A percentile compares a stretch with the other conserved stretches of the same genome.
phyloP scores from a whole-genome alignment of 2,888 invertebrate species.

The Shargacucullia verbasci region DNA sequence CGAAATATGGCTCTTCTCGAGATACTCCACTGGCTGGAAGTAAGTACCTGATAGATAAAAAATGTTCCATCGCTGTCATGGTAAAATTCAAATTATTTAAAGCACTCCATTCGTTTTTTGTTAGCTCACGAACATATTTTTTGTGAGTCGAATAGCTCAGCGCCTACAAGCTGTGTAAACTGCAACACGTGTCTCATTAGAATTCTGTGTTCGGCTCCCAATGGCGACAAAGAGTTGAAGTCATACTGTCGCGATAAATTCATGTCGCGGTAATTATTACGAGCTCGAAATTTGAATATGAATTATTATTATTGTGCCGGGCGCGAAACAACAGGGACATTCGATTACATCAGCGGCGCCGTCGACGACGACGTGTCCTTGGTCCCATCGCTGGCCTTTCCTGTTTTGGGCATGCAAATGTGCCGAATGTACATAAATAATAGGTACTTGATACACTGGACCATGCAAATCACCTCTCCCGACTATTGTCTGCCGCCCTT shows the following conservation, averaged over 20 bases:
- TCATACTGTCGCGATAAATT: conserved; percentile 72
- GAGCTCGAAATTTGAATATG: conserved; percentile 79
- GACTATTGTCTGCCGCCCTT: conserved; percentile 85
- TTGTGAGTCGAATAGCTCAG: conserved; percentile 57
- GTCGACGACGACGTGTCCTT: conserved; percentile 70
- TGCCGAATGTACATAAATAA: conserved; percentile 76
- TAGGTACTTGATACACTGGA: conserved; percentile 68
- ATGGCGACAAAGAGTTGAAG: conserved; percentile 67
- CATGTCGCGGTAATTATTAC: conserved; percentile 74
- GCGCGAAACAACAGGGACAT: conserved; percentile 62
- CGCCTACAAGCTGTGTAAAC: conserved; percentile 72
- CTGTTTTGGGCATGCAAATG: conserved; percentile 85
- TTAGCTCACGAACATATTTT: conserved; percentile 58
- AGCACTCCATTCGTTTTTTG: conserved; percentile 68
- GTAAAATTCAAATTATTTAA: conserved; percentile 61
- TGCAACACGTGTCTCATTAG: conserved; percentile 77
- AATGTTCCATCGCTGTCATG: conserved; percentile 27
- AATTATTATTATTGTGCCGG: conserved; percentile 73
- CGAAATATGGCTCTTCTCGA: conserved; percentile 99
- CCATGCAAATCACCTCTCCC: conserved; percentile 83
- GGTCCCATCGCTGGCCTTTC: conserved; percentile 63
- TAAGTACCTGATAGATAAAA: conserved; percentile 72
- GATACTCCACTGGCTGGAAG: conserved; percentile 99
- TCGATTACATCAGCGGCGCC: conserved; percentile 84
- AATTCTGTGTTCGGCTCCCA: conserved; percentile 58